Conservation (phyloP, 2,797 vertebrate species). For the Eospalax fontanierii region DNA sequence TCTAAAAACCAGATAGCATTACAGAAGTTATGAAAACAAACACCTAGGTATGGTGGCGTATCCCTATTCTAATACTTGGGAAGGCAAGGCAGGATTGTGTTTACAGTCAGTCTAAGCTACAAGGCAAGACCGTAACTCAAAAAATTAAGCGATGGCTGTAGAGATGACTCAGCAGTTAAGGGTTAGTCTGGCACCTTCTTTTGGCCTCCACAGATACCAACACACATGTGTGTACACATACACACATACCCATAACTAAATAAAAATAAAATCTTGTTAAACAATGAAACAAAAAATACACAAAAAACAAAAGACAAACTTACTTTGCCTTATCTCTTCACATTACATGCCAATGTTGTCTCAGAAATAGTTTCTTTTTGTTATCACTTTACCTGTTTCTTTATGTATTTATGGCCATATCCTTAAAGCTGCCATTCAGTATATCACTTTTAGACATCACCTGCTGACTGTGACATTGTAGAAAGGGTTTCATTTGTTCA, state of each 20-base stretch:
- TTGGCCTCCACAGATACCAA: too few relatives aligned
- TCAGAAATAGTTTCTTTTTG: neutral
- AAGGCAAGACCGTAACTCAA: too few relatives aligned
- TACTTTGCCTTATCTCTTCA: neutral
- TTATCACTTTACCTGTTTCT: neutral
- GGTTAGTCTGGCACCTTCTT: too few relatives aligned
- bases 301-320: too few relatives aligned
- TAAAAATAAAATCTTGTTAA: too few relatives aligned
- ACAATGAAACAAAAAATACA: too few relatives aligned
- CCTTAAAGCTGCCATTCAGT: neutral
- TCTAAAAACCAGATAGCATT: neutral
- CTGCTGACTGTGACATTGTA: neutral
- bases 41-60: neutral
- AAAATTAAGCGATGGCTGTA: too few relatives aligned
- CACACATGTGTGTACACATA: too few relatives aligned
- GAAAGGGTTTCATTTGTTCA: neutral
- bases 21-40: constrained; percentile 3
- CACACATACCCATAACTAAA: too few relatives aligned
- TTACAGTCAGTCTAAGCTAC: too few relatives aligned
- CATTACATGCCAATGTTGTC: neutral
- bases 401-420: neutral
- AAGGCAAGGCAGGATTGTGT: too few relatives aligned
- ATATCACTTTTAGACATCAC: neutral
- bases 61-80: neutral
- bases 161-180: too few relatives aligned